Base-by-base conservation (phyloP, 2,888 invertebrate genomes). In the Leucania comma region DNA sequence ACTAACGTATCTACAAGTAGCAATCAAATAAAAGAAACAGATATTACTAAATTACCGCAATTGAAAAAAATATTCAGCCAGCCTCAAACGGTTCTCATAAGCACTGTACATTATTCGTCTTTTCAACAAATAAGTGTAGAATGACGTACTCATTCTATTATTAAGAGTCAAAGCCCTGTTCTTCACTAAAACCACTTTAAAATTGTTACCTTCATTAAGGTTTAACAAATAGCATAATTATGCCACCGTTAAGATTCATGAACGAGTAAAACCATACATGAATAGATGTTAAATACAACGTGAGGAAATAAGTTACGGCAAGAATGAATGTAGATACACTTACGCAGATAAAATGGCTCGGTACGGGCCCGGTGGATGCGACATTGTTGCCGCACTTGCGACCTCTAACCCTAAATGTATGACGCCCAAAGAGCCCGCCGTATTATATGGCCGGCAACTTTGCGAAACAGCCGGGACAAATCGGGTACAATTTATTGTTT, bases 401-500 rank as follows among this genome's bases (percentile, higher is more conserved):
- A 80, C 78, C 79, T 78, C 78, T 78, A 85, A 81, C 79, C 75
- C 75, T 80, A 79, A 86, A 87, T 86, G 85, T 87, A 88, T 87
- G 87, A 88, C 83, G 82, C 88, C 82, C 86, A 83, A 76, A 84
- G 78, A 81, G 83, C 82, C 88, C 76, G 46, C 58, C 59, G 57
- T 79, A 77, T 77, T 90, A 90, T 88, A 89, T 84, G 86, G 83
- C 84, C 82, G 81, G 87, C 84, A 88, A 89, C 89, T 88, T 87
- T 84, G 78, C 79, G 80, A 86, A 89, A 89, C 90, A 87, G 87
- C 82, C 82, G 86, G 86, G 83, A 86, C 89, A 87, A 83, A 89
- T 87, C 87, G 69, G 83, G 83, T 74, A 82, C 85, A 83, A 90
- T 91, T 91, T 90, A 92, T 90, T 88, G 87, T 87, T 87, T 87